Evolutionary conservation across 2,888 invertebrate species (phyloP), one percentile per base, ranked within the genome.

Genomic region (Amiota communis): DNA sequence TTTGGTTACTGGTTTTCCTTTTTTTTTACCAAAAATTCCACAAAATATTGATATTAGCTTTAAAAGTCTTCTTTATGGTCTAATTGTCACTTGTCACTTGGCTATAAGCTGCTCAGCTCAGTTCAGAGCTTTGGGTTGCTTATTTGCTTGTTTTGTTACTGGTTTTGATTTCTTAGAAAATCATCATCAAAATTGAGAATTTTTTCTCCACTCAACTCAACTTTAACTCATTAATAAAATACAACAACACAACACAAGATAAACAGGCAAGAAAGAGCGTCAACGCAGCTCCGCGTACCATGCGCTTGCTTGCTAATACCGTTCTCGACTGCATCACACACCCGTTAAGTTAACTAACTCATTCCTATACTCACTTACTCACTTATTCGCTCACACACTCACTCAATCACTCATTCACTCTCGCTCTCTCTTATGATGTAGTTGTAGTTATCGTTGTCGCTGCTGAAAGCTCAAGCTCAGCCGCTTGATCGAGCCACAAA

Each of bases 381-480:
- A 6, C 36, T 36, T 36, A 6, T 36, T 0, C 36, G 8, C 6
- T 36, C 36, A 36, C 36, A 6, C 36, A 36, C 36, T 36, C 36
- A 36, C 36, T 36, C 8, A 36, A 0, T 36, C 36, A 6, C 8
- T 36, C 36, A 36, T 6, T 36, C 36, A 4, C 36, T 0, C 8
- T 36, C 23, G 1, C 36, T 1, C 36, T 36, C 36, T 36, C 36
- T 36, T 6, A 36, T 36, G 8, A 2, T 36, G 8, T 36, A 36
- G 36, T 36, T 36, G 36, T 36, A 36, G 36, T 36, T 36, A 36
- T 57, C 57, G n/a, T 47, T 56, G 17, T 46, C 51, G 64, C 65
- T 17, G 71, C 36, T 61, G 48, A 73, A 73, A 73, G 73, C 73
- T 73, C 70, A 70, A 70, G 56, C 70, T 65, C 57, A 36, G 36